phyloP scores from a whole-genome alignment of 2,888 invertebrate genomes.

The Pilophorus perplexus region DNA sequence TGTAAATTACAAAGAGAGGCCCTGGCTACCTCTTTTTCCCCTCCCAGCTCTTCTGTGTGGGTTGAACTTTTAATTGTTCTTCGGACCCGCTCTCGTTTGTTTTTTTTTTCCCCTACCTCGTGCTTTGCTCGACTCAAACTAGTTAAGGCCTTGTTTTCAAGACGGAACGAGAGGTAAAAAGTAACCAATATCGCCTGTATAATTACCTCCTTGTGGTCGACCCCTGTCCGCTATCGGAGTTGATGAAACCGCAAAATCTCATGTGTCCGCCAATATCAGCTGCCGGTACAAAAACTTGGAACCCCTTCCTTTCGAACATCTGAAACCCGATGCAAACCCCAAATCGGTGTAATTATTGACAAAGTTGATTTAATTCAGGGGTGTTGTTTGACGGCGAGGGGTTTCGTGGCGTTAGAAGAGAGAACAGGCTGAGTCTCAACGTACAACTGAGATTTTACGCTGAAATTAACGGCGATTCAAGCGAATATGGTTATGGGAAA shows the following conservation, averaged over 20 bases:
- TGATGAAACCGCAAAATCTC: conserved; percentile 3
- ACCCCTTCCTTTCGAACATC: no score
- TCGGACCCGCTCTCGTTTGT: conserved; percentile 1
- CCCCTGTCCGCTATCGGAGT: neutral
- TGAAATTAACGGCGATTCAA: no score
- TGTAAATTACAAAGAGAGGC: conserved; percentile 38
- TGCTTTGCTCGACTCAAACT: conserved; percentile 25
- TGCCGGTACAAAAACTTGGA: no score
- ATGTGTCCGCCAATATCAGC: no score
- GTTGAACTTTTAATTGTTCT: conserved; percentile 39
- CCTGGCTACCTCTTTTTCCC: conserved; percentile 36
- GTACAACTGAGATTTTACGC: no score
- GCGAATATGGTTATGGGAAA: no score
- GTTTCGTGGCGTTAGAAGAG: no score
- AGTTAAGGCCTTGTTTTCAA: conserved; percentile 7
- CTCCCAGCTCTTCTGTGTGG: conserved; percentile 19
- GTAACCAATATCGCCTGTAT: conserved; percentile 34
- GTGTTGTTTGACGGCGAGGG: no score
- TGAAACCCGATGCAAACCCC: no score
- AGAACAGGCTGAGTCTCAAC: no score
- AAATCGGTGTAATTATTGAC: no score
- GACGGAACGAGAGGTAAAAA: conserved; percentile 20
- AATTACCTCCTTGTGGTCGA: conserved; percentile 29
- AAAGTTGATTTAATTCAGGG: no score
- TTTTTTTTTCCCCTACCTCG: neutral